Conservation (phyloP, 2,113 vertebrate genomes). For the rat (Rattus norvegicus) region DNA sequence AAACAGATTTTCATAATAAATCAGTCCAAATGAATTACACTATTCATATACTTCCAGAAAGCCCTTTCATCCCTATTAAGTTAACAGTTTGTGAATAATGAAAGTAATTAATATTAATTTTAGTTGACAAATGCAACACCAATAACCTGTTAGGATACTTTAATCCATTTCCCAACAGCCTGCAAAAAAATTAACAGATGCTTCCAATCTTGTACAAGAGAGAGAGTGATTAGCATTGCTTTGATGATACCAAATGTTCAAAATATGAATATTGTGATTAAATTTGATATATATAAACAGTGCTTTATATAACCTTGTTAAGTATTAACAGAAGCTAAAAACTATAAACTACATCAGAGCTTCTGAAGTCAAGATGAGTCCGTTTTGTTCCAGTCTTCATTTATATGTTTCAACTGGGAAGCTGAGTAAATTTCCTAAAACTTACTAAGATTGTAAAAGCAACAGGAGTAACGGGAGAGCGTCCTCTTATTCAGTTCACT, state of each 20-base stretch:
- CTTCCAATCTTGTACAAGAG: slow-evolving; percentile 70
- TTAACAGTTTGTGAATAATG: slow-evolving; percentile 75
- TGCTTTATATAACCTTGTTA: slow-evolving; percentile 69
- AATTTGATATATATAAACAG: slow-evolving; percentile 61
- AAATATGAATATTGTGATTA: slow-evolving; percentile 71
- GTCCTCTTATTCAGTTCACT: neutral
- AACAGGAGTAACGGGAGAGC: neutral
- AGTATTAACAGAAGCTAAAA: slow-evolving; percentile 58
- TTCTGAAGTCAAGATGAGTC: slow-evolving; percentile 10
- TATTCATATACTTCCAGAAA: slow-evolving; percentile 69
- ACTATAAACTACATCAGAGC: slow-evolving; percentile 25
- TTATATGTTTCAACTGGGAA: neutral
- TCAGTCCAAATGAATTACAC: slow-evolving; percentile 63
- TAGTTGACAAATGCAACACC: slow-evolving; percentile 73
- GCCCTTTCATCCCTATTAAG: slow-evolving; percentile 73
- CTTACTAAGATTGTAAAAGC: neutral
- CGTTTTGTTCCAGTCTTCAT: neutral
- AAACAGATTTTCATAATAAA: slow-evolving; percentile 71
- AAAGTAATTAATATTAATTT: slow-evolving; percentile 79
- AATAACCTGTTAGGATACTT: slow-evolving; percentile 70
- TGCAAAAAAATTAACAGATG: slow-evolving; percentile 78
- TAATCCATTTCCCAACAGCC: slow-evolving; percentile 66
- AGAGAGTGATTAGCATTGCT: slow-evolving; percentile 67
- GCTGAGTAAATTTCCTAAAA: neutral
- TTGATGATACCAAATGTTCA: slow-evolving; percentile 77